These are phyloP conservation scores for Enchytraeus crypticus DNA, from an alignment of 2,888 invertebrate species.

Conservation along the genomic window DNA sequence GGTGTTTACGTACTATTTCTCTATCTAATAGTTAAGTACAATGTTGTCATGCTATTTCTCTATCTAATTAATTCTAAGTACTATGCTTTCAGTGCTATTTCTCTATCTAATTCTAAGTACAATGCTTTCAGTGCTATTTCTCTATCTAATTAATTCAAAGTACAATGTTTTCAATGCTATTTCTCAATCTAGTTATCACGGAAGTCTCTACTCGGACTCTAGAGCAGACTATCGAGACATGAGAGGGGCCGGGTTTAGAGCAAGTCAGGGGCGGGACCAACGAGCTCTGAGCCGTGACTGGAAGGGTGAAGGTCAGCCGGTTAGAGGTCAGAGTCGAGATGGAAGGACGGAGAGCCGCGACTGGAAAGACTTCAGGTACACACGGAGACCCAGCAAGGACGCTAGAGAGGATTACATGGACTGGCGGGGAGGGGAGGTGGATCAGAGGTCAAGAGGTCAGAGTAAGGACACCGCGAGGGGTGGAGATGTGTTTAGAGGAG, in stretches of 20 bases:
- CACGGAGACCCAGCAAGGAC: neutral
- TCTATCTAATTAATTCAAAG: no score
- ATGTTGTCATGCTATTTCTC: no score
- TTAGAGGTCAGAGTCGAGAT: neutral
- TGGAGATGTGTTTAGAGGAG: neutral
- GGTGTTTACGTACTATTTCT: no score
- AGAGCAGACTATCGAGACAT: neutral
- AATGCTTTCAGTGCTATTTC: no score
- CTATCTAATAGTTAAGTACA: no score
- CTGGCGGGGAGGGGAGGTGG: no score
- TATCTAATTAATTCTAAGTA: no score
- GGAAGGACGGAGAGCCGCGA: neutral
- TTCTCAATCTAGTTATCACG: neutral
- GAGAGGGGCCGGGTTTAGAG: neutral
- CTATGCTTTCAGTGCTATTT: no score
- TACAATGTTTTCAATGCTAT: no score
- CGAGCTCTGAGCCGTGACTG: neutral
- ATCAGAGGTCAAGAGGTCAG: neutral
- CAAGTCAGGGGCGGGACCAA: neutral
- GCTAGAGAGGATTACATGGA: neutral
- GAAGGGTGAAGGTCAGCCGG: neutral
- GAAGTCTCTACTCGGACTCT: neutral
- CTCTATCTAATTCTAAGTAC: no score
- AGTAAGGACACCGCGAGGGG: neutral
- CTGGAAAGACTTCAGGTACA: neutral